These are phyloP conservation scores for Plectropomus leopardus DNA, from an alignment of 2,113 vertebrate species.

Conservation along the genomic window DNA sequence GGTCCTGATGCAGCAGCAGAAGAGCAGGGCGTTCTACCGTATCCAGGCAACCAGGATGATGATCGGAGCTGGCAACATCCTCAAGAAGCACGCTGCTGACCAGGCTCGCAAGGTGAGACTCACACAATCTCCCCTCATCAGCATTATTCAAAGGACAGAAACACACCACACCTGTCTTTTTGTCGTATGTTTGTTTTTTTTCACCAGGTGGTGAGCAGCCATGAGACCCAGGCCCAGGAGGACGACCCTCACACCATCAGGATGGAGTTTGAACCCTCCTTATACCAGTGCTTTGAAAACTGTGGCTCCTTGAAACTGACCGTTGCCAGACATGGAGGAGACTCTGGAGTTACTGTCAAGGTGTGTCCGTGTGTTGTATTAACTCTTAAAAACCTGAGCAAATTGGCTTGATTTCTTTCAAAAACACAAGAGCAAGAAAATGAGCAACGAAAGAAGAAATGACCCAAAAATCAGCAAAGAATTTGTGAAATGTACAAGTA, in stretches of 20 bases:
- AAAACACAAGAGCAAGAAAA: no score
- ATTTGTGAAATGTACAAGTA: no score
- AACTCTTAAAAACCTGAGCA: no score
- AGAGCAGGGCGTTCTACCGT: conserved; percentile 80
- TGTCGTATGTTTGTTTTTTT: not conserved
- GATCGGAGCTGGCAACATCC: conserved; percentile 83
- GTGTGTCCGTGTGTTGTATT: conserved; percentile 41
- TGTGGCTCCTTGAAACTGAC: conserved; percentile 88
- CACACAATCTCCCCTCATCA: not conserved
- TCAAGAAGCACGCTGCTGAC: conserved; percentile 81
- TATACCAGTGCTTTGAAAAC: conserved; percentile 91
- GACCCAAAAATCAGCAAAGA: no score
- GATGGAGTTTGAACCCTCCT: conserved; percentile 85
- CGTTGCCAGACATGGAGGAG: conserved; percentile 83
- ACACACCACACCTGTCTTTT: not conserved
- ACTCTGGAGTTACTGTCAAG: conserved; percentile 82
- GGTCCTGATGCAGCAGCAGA: conserved; percentile 83
- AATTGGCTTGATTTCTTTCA: no score
- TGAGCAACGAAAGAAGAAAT: no score
- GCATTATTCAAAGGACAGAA: not conserved
- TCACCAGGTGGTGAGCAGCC: conserved; percentile 85
- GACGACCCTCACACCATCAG: conserved; percentile 83
- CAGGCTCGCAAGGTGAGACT: conserved; percentile 78
- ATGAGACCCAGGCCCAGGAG: conserved; percentile 82
- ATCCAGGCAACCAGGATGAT: conserved; percentile 84